Evolutionary conservation across 2,113 vertebrate genomes (phyloP).

Genomic region (Pseudorhombus dupliciocellatus): DNA sequence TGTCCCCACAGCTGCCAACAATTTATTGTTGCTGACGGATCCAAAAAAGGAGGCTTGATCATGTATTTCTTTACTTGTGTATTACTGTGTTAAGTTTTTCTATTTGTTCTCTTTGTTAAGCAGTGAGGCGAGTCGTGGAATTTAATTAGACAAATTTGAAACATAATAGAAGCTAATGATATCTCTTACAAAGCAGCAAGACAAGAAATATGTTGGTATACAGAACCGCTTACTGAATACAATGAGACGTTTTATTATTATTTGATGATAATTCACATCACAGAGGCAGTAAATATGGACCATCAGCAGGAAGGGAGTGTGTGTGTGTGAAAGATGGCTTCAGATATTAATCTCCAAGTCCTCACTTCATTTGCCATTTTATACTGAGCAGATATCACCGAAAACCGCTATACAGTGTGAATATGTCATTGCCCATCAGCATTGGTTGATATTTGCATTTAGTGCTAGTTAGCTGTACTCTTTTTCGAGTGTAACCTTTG

Average conservation of each 20-base stretch:
- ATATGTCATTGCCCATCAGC: no score
- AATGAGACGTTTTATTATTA: slow-evolving; percentile 1
- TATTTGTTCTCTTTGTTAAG: background rate
- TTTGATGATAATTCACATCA: background rate
- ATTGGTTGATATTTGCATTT: no score
- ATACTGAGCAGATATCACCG: background rate
- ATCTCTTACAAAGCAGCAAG: background rate
- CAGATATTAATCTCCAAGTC: background rate
- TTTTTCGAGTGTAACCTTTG: background rate
- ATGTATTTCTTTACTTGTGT: no score
- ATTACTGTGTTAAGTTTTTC: no score
- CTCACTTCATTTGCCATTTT: background rate
- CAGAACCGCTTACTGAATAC: slow-evolving; percentile 1
- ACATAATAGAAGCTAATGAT: background rate
- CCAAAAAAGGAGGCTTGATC: background rate
- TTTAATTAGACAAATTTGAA: slow-evolving; percentile 21
- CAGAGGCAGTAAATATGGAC: background rate
- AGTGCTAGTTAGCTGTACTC: no score
- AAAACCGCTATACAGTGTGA: no score
- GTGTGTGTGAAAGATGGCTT: slow-evolving; percentile 3
- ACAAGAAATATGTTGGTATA: background rate
- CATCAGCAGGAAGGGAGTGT: background rate
- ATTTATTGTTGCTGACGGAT: no score
- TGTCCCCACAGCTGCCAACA: no score
- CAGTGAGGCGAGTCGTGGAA: background rate